Evolutionary conservation across 2,888 invertebrate genomes (phyloP).

Genomic region (Chalcis sispes): DNA sequence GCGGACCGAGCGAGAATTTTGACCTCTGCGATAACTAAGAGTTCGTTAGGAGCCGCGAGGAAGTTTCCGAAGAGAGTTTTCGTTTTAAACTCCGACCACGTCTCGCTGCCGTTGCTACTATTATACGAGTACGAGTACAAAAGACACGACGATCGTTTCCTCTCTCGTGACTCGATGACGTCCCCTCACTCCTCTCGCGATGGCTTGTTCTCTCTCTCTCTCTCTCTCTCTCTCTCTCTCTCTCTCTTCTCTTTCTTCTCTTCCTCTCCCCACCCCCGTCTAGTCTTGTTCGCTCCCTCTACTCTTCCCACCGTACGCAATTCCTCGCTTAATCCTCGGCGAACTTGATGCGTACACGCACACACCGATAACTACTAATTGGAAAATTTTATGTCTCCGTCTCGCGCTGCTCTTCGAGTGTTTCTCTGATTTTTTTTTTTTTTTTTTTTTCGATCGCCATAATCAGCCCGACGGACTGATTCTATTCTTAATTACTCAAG

Average conservation of each 20-base stretch:
- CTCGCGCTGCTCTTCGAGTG: not conserved
- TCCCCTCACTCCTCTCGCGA: not conserved
- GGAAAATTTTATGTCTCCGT: conserved; percentile 10
- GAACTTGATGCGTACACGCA: not conserved
- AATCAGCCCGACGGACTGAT: not conserved
- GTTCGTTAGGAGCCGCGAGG: not conserved
- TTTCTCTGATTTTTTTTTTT: too few species aligned
- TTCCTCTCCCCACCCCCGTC: not conserved
- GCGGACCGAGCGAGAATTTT: too few species aligned
- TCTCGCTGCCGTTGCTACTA: not conserved
- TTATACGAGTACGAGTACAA: conserved; percentile 8
- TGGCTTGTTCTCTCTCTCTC: not conserved
- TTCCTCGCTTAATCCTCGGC: not conserved
- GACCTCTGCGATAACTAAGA: too few species aligned
- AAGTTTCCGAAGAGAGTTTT: too few species aligned
- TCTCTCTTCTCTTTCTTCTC: not conserved
- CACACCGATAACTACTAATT: conserved; percentile 17
- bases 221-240: not conserved
- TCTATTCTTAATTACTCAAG: too few species aligned
- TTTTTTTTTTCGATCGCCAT: not conserved
- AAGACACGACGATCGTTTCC: conserved; percentile 28
- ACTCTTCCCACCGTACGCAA: not conserved
- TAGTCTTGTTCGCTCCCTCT: not conserved
- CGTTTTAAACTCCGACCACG: conserved; percentile 5
- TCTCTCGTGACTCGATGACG: conserved; percentile 16